Evolutionary conservation across 2,888 invertebrate genomes (phyloP).

Genomic region (Drosophila falleni): DNA sequence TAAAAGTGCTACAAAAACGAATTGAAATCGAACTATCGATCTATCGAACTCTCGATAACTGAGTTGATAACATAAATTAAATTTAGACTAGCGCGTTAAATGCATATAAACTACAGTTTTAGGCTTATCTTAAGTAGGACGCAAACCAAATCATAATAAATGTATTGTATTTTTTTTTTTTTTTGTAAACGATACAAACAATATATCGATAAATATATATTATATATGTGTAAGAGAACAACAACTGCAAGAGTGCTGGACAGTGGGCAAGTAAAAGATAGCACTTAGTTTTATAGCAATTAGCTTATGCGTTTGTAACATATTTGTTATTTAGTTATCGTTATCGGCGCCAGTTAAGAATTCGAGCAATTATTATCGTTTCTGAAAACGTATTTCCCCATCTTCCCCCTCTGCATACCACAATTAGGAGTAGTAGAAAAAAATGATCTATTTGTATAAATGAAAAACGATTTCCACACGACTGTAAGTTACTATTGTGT

Average conservation of each 20-base stretch:
- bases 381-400: slow-evolving; percentile 16
- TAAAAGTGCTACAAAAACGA: slow-evolving; percentile 35
- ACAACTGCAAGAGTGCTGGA: slow-evolving; percentile 47
- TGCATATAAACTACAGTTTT: slow-evolving; percentile 36
- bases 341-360: slow-evolving; percentile 36
- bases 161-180: slow-evolving; percentile 42
- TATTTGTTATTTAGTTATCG: slow-evolving; percentile 42
- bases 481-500: slow-evolving; percentile 80
- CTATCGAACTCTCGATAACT: slow-evolving; percentile 11
- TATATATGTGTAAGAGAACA: slow-evolving; percentile 16
- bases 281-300: slow-evolving; percentile 49
- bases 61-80: slow-evolving; percentile 23
- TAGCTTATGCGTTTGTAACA: slow-evolving; percentile 56
- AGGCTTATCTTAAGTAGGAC: slow-evolving; percentile 58
- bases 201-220: slow-evolving; percentile 20
- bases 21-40: slow-evolving; percentile 21
- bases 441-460: slow-evolving; percentile 68
- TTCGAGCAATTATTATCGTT: slow-evolving; percentile 55
- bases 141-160: slow-evolving; percentile 28
- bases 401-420: neutral
- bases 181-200: slow-evolving; percentile 15
- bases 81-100: slow-evolving; percentile 53
- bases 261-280: slow-evolving; percentile 55
- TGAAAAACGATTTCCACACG: slow-evolving; percentile 45
- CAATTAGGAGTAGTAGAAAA: slow-evolving; percentile 54